Conservation (phyloP, 2,888 invertebrate genomes). For the Apamea anceps region DNA sequence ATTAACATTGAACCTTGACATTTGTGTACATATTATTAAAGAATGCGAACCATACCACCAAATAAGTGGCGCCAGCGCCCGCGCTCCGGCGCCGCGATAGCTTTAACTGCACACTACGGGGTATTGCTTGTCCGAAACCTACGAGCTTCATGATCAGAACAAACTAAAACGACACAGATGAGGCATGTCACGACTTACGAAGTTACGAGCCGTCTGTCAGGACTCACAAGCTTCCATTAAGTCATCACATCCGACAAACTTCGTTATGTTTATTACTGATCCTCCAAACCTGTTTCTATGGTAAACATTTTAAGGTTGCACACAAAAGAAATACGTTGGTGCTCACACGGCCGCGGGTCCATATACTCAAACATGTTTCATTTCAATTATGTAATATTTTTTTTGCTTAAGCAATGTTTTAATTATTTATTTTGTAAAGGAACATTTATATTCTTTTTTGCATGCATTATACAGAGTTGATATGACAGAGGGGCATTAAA, state of each 20-base stretch:
- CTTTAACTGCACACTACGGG: slow-evolving; percentile 1
- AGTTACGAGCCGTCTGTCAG: neutral
- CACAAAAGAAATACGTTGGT: neutral
- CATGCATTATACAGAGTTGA: neutral
- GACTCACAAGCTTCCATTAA: neutral
- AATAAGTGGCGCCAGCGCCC: slow-evolving; percentile 22
- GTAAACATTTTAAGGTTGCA: neutral
- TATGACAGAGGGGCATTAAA: no score
- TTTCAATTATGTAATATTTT: slow-evolving; percentile 2
- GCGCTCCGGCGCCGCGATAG: neutral
- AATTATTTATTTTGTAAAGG: neutral
- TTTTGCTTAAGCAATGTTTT: neutral
- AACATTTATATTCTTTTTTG: neutral
- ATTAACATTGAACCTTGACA: slow-evolving; percentile 50
- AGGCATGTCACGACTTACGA: neutral
- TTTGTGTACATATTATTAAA: slow-evolving; percentile 40
- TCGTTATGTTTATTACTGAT: neutral
- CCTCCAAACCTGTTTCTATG: neutral
- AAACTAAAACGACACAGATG: neutral
- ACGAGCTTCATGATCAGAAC: slow-evolving; percentile 1
- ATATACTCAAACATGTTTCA: slow-evolving; percentile 5
- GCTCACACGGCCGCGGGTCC: neutral
- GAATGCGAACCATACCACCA: slow-evolving; percentile 33
- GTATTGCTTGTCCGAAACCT: slow-evolving; percentile 16
- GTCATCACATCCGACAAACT: neutral